These are phyloP conservation scores for Trichonephila clavipes DNA, from an alignment of 1,140 invertebrate species.

Conservation along the genomic window DNA sequence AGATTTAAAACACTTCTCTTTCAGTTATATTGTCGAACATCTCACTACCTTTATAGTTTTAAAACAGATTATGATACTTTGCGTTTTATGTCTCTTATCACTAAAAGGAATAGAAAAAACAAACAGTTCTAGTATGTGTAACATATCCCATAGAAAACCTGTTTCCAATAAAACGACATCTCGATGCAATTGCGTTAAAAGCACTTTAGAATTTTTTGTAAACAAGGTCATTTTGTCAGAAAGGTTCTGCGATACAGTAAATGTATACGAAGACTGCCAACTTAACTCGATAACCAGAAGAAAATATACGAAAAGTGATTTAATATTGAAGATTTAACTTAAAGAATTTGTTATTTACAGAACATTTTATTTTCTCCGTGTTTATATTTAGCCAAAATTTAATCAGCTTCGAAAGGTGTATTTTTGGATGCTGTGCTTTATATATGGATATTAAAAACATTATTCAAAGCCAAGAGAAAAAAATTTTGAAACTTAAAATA, in stretches of 20 bases:
- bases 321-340: constrained; percentile 29
- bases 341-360: neutral
- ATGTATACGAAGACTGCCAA: constrained; percentile 21
- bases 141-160: constrained; percentile 19
- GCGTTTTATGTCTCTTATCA: neutral
- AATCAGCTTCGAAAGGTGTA: neutral
- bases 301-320: constrained; percentile 19
- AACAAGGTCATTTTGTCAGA: constrained; percentile 67
- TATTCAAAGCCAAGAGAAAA: no score
- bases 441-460: no score
- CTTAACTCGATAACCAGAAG: constrained; percentile 32
- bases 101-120: neutral
- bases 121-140: neutral
- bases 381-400: neutral
- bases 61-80: neutral
- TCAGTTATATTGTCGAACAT: neutral
- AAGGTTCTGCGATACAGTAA: constrained; percentile 31
- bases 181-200: constrained; percentile 59
- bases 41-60: neutral
- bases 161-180: constrained; percentile 9
- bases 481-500: no score
- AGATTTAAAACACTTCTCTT: neutral
- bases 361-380: neutral
- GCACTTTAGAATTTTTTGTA: constrained; percentile 56
- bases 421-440: neutral